Percentiles rank a stretch among this genome's conserved stretches.
phyloP scores from a whole-genome alignment of 1,140 invertebrate species.

The Bradysia coprophila region DNA sequence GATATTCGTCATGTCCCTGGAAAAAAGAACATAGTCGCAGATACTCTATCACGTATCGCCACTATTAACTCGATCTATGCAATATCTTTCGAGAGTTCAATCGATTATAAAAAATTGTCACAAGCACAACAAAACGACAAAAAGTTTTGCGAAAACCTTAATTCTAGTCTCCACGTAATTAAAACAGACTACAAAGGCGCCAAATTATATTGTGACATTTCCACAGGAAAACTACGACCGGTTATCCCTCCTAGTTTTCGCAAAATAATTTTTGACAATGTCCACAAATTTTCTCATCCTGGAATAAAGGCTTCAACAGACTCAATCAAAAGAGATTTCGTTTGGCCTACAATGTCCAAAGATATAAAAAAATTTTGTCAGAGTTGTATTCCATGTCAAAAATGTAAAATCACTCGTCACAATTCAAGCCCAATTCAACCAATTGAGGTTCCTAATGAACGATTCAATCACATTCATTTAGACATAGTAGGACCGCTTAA shows the following conservation, averaged over 20 bases:
- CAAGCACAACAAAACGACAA: background rate
- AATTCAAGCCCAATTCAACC: background rate
- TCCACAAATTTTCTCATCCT: slow-evolving; percentile 13
- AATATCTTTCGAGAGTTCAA: background rate
- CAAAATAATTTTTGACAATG: slow-evolving; percentile 8
- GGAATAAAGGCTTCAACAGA: slow-evolving; percentile 7
- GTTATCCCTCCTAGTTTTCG: slow-evolving; percentile 10
- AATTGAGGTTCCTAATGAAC: background rate
- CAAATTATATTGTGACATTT: slow-evolving; percentile 7
- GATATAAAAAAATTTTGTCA: slow-evolving; percentile 4
- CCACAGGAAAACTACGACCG: slow-evolving; percentile 8
- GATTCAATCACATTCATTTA: slow-evolving; percentile 14
- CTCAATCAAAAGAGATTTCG: slow-evolving; percentile 7
- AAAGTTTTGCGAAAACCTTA: background rate
- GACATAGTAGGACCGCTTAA: slow-evolving; percentile 15
- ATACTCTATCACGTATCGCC: slow-evolving; percentile 9
- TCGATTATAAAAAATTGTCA: background rate
- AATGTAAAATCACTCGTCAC: slow-evolving; percentile 10
- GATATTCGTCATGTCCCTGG: slow-evolving; percentile 14
- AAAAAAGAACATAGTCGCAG: slow-evolving; percentile 9
- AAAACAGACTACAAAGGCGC: background rate
- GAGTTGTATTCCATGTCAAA: slow-evolving; percentile 12
- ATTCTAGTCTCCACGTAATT: slow-evolving; percentile 6
- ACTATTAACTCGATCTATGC: background rate
- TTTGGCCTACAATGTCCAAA: slow-evolving; percentile 15